These are phyloP conservation scores for Microdon myrmicae DNA, from an alignment of 2,888 invertebrate species.

Conservation along the genomic window DNA sequence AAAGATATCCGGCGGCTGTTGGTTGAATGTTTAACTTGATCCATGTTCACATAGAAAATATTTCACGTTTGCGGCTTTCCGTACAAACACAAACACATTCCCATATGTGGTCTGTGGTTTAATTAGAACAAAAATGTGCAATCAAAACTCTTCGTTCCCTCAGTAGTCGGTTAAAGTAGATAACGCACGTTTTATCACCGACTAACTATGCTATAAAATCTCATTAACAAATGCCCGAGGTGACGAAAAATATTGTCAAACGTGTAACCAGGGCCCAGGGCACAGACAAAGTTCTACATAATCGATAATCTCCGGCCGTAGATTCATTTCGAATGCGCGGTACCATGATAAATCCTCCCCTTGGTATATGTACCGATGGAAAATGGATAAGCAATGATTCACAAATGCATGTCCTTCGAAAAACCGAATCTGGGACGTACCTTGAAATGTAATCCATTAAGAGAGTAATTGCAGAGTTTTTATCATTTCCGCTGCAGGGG, in stretches of 20 bases:
- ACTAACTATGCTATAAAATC: slow-evolving; percentile 35
- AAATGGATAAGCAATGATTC: slow-evolving; percentile 24
- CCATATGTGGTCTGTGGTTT: no score
- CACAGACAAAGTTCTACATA: slow-evolving; percentile 12
- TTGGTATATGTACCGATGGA: slow-evolving; percentile 24
- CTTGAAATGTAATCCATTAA: no score
- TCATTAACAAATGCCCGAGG: slow-evolving; percentile 29
- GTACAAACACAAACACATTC: not conserved
- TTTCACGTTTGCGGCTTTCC: not conserved
- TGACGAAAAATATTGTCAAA: slow-evolving; percentile 17
- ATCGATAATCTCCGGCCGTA: slow-evolving; percentile 22
- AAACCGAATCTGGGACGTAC: slow-evolving; percentile 21
- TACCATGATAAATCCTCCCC: slow-evolving; percentile 5
- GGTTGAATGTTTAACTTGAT: no score
- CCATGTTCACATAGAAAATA: no score
- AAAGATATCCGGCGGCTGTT: no score
- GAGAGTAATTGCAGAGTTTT: slow-evolving; percentile 36
- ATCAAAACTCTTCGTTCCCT: no score
- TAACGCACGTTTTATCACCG: no score
- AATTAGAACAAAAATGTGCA: no score
- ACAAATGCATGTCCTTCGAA: slow-evolving; percentile 29
- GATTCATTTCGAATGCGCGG: slow-evolving; percentile 7
- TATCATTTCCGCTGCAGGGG: slow-evolving; percentile 23
- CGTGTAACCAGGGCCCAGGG: slow-evolving; percentile 11
- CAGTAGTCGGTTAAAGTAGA: no score